Evolutionary conservation across 2,113 vertebrate species (phyloP).

Genomic region (Brevimyrus niger): DNA sequence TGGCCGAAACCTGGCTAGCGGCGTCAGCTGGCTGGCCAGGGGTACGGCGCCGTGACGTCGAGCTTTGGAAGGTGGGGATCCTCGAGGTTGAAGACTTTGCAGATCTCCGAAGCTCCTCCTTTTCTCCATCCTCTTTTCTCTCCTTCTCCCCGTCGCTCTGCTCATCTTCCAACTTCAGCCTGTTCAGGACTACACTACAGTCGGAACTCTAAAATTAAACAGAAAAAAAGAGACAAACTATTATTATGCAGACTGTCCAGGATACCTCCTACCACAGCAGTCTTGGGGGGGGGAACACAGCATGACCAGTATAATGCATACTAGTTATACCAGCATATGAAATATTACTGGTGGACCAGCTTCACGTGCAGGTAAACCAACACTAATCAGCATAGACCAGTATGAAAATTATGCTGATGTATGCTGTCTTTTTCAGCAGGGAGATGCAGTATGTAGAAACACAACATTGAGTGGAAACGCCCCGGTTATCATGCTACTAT

Average conservation of each 20-base stretch:
- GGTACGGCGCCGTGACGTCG: slow-evolving; percentile 43
- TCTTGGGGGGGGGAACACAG: neutral
- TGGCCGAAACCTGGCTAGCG: slow-evolving; percentile 12
- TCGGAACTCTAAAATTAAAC: slow-evolving; percentile 38
- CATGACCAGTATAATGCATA: neutral
- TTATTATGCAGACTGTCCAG: neutral
- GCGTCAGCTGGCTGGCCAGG: slow-evolving; percentile 16
- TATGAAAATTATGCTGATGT: neutral
- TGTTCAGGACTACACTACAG: slow-evolving; percentile 48
- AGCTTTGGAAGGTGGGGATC: slow-evolving; percentile 59
- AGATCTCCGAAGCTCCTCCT: slow-evolving; percentile 50
- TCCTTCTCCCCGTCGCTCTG: slow-evolving; percentile 20
- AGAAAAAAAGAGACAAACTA: neutral
- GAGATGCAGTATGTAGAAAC: neutral
- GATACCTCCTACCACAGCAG: neutral
- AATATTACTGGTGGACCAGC: neutral
- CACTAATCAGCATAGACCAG: neutral
- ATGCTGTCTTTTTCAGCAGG: neutral
- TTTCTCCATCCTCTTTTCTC: slow-evolving; percentile 42
- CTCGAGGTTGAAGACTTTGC: slow-evolving; percentile 46
- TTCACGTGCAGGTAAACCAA: neutral
- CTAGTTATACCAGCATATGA: neutral
- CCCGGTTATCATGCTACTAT: neutral
- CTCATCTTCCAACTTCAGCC: slow-evolving; percentile 27
- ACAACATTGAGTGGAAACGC: neutral